phyloP scores from a whole-genome alignment of 2,888 invertebrate genomes.

The Drosophila villosipedis region DNA sequence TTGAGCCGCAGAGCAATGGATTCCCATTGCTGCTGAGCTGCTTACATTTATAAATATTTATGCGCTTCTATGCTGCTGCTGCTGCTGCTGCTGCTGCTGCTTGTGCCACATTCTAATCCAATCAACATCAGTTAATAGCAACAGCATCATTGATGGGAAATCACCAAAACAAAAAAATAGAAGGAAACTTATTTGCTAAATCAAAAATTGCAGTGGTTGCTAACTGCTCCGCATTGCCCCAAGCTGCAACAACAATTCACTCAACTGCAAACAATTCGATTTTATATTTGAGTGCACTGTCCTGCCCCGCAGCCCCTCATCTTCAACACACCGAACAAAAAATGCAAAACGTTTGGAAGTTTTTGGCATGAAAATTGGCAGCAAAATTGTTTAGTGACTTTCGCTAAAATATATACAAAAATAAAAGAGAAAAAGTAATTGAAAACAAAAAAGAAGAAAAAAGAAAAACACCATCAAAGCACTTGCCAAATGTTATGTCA shows the following conservation, averaged over 20 bases:
- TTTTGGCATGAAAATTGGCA: conserved; percentile 33
- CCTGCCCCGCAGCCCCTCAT: not conserved
- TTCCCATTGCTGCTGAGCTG: conserved; percentile 9
- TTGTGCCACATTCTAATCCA: conserved; percentile 67
- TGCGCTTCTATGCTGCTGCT: conserved; percentile 20
- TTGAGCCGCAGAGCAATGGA: not conserved
- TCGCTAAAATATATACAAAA: conserved; percentile 11
- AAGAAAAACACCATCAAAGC: conserved; percentile 8
- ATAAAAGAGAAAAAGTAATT: conserved; percentile 33
- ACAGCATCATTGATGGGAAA: conserved; percentile 9
- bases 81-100: too few species aligned
- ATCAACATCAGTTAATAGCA: conserved; percentile 55
- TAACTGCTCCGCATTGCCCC: not conserved
- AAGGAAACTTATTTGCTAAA: conserved; percentile 60
- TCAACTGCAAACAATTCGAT: conserved; percentile 70
- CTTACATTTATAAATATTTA: conserved; percentile 60
- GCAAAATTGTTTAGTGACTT: conserved; percentile 71
- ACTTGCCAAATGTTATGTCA: conserved; percentile 56
- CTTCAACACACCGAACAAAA: conserved; percentile 7
- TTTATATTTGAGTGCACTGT: conserved; percentile 57
- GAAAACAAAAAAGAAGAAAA: conserved; percentile 24
- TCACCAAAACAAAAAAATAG: conserved; percentile 6
- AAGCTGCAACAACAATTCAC: conserved; percentile 14
- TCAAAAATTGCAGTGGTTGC: conserved; percentile 64
- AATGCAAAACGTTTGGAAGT: conserved; percentile 58